Percentiles rank a stretch among this genome's conserved stretches.
Evolutionary conservation across 1,140 invertebrate genomes (phyloP).

Genomic region (Magallana ariakensis): DNA sequence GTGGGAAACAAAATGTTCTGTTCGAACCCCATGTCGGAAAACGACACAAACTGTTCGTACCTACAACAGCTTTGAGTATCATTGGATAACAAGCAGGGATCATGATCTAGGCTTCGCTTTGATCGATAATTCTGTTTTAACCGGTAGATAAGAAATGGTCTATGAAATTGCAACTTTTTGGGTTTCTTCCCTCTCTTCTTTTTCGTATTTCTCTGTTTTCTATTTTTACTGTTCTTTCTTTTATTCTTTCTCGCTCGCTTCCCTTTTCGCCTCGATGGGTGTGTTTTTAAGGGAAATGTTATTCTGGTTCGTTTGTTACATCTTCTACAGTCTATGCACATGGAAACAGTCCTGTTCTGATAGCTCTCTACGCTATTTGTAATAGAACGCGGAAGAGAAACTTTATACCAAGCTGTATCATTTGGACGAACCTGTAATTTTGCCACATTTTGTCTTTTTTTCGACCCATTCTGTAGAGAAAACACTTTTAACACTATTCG

Average conservation of each 20-base stretch:
- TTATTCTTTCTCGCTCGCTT: not conserved
- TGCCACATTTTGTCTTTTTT: not conserved
- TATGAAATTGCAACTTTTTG: not conserved
- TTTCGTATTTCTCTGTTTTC: not conserved
- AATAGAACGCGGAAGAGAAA: not conserved
- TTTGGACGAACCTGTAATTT: slow-evolving; percentile 1
- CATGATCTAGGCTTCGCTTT: not conserved
- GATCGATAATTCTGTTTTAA: not conserved
- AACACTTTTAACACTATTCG: slow-evolving; percentile 2
- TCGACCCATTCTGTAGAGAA: not conserved
- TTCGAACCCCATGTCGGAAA: slow-evolving; percentile 8
- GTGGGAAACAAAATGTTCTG: not conserved
- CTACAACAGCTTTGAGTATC: slow-evolving; percentile 1
- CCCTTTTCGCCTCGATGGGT: not conserved
- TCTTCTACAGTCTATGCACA: slow-evolving; percentile 22
- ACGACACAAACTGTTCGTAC: slow-evolving; percentile 8
- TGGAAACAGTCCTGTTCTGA: not conserved
- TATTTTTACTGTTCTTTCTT: not conserved
- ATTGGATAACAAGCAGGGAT: not conserved
- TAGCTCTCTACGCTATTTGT: not conserved
- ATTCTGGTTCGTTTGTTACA: not conserved
- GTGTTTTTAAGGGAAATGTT: not conserved
- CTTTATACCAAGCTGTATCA: slow-evolving; percentile 20
- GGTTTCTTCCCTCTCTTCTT: not conserved
- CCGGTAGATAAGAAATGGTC: slow-evolving; percentile 18